Evolutionary conservation across 1,140 invertebrate genomes (phyloP).

Genomic region (Nasonia vitripennis): DNA sequence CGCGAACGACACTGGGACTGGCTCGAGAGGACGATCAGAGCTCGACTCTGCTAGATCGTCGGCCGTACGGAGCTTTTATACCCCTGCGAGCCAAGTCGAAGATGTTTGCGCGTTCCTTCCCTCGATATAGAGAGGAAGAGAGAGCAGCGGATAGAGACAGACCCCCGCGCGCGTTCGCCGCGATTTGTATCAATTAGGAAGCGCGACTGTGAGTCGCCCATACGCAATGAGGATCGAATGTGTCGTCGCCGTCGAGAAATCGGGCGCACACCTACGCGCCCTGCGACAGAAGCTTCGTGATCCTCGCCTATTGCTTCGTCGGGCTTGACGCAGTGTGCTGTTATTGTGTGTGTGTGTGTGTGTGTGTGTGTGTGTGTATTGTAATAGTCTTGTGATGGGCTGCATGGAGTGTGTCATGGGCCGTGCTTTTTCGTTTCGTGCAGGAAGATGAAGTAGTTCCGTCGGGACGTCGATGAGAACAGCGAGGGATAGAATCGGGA

Average conservation of each 20-base stretch:
- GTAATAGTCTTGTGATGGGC: too few species aligned
- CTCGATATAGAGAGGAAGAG: not conserved
- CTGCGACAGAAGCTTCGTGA: not conserved
- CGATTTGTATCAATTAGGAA: constrained; percentile 72
- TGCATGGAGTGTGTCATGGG: too few species aligned
- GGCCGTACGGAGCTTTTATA: constrained; percentile 9
- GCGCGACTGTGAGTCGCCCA: constrained; percentile 65
- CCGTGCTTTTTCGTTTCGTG: too few species aligned
- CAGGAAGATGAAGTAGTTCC: too few species aligned
- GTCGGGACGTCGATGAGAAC: too few species aligned
- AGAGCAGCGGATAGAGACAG: not conserved
- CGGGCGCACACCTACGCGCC: constrained; percentile 46
- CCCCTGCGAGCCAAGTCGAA: not conserved
- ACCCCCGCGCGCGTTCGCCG: constrained; percentile 61
- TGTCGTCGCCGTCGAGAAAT: constrained; percentile 36
- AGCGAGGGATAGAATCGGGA: too few species aligned
- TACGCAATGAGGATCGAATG: constrained; percentile 66
- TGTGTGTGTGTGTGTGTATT: too few species aligned
- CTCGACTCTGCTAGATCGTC: not conserved
- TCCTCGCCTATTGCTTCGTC: too few species aligned
- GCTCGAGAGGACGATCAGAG: not conserved
- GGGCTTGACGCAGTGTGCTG: too few species aligned
- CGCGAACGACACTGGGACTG: not conserved
- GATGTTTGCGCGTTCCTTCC: not conserved
- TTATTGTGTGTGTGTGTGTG: too few species aligned